Conservation (phyloP, 1,140 invertebrate genomes). For the Leptinotarsa lineolata region DNA sequence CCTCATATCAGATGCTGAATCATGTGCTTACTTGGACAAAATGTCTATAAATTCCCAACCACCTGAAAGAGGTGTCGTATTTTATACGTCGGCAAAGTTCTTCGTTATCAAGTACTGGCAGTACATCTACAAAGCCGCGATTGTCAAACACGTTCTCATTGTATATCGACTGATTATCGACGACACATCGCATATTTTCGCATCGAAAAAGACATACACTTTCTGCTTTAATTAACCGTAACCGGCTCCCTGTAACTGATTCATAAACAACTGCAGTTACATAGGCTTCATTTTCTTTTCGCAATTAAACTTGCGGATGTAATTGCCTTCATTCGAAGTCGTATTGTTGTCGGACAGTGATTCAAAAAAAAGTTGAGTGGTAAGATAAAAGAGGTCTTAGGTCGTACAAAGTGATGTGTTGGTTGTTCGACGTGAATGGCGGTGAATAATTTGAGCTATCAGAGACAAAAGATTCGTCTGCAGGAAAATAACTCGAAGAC, state of each 20-base stretch:
- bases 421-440: background rate
- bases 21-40: constrained; percentile 2
- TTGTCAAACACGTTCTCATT: constrained; percentile 30
- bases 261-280: constrained; percentile 3
- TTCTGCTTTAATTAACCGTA: constrained; percentile 18
- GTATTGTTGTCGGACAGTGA: constrained; percentile 7
- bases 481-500: no score
- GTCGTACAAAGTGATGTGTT: background rate
- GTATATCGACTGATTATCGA: constrained; percentile 25
- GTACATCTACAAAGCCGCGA: constrained; percentile 20
- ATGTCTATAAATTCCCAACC: constrained; percentile 16
- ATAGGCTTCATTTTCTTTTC: background rate
- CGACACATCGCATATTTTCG: constrained; percentile 15
- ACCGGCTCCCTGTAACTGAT: constrained; percentile 11
- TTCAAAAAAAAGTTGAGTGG: background rate
- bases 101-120: constrained; percentile 13
- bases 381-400: background rate
- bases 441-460: no score
- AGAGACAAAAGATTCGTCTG: no score
- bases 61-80: constrained; percentile 25
- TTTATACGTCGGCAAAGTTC: background rate
- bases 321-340: constrained; percentile 5
- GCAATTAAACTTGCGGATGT: background rate
- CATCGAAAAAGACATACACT: constrained; percentile 4
- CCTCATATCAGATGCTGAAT: background rate